Base-by-base conservation (phyloP, 2,888 invertebrate genomes). In the Seira musarum region DNA sequence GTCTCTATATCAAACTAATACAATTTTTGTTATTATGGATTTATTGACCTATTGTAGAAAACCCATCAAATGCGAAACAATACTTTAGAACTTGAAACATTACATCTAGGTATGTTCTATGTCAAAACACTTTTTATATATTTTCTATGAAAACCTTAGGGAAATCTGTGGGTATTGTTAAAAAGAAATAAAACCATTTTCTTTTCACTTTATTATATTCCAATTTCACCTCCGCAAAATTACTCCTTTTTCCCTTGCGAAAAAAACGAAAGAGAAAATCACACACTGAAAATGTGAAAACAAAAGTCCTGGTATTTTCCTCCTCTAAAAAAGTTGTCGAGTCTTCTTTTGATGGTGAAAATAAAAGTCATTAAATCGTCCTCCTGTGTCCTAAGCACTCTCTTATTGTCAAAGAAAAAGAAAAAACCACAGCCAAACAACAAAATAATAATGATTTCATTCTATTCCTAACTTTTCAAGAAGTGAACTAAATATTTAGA, bases 21-120 rank as follows among this genome's bases (percentile, higher is more conserved):
- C 30, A 8, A 8, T 8, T 49, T 13, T 3, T 2, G 3, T 49
- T n/a, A 49, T 49, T 49, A 49, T 49, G 49, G 15, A 8, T 49
- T 49, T 49, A 49, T 49, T 49, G 49, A 49, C 49, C 49, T 49
- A 49, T 49, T 49, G 49, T 49, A 49, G 15, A 49, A n/a, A n/a
- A 49, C 13, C 15, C 49, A 49, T 49, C 49, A 49, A 49, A 13
- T 5, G 3, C 17, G 15, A n/a, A 49, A 49, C 49, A 49, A 49
- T 49, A n/a, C n/a, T n/a, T n/a, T n/a, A n/a, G n/a, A n/a, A n/a
- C n/a, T n/a, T n/a, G n/a, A n/a, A n/a, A n/a, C n/a, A n/a, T n/a
- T n/a, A n/a, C n/a, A n/a, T n/a, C n/a, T n/a, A n/a, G n/a, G n/a
- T n/a, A n/a, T n/a, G n/a, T n/a, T n/a, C n/a, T n/a, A n/a, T n/a